Base-by-base conservation (phyloP, 2,113 vertebrate genomes). In the Ranitomeya imitator region DNA sequence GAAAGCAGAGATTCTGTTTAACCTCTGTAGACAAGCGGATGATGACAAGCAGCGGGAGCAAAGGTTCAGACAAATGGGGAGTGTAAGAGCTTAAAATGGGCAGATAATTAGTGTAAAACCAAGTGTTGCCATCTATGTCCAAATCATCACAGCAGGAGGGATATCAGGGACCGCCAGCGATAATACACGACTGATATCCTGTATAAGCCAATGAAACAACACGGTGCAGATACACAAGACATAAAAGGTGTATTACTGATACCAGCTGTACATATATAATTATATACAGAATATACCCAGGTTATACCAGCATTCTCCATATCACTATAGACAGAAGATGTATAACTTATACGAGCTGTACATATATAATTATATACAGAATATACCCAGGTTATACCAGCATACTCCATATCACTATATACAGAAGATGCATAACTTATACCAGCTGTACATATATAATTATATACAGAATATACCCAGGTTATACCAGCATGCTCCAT, bases 1-100 rank as follows among this genome's bases (percentile, higher is more conserved):
- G 80, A 83, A 63, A 76, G 12, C 87, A 14, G 23, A 83, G 80
- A 74, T 83, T 83, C 86, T 16, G 81, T 78, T 88, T 88, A 77
- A 77, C 87, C 80, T 74, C 69, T 11, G 19, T 12, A 63, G 15
- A 77, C 74, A 67, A 54, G 31, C 18, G n/a, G 61, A 82, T 83
- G 59, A 55, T 60, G 67, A 61, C 79, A 37, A 88, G 59, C 80
- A 88, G 81, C 71, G 12, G 80, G 73, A 63, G n/a, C 13, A 73
- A 51, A n/a, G n/a, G 71, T 51, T 88, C 71, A 88, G 15, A 60
- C 11, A 18, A 73, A n/a, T 67, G 80, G 45, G 7, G 8, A 69
- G 21, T 55, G 11, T 54, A 63, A 45, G 12, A 31, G 76, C 45
- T 60, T 23, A 9, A 78, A 88, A 55, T n/a, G 51, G 79, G 83